Evolutionary conservation across 2,797 vertebrate genomes (phyloP).

Genomic region (Sciurus vulgaris): DNA sequence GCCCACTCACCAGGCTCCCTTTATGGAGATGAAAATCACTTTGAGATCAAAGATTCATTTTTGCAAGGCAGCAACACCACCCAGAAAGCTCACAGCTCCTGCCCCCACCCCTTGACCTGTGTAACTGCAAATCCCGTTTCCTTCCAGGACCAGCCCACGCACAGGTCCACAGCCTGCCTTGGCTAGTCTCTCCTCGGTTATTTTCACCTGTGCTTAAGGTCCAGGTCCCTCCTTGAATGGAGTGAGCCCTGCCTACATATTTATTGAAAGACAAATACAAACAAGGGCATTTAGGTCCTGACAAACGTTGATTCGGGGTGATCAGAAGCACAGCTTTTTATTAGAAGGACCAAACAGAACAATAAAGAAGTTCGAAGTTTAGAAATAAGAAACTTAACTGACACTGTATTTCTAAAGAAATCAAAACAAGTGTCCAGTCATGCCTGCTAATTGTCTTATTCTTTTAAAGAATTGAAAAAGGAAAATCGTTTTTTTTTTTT

Average conservation of each 20-base stretch:
- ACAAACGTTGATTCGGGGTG: neutral
- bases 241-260: neutral
- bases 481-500: neutral
- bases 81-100: neutral
- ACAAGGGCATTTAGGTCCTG: neutral
- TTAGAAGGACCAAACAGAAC: neutral
- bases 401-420: neutral
- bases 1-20: constrained; percentile 99
- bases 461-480: constrained; percentile 30
- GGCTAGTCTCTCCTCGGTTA: neutral
- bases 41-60: neutral
- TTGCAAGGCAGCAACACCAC: neutral
- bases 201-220: fast-evolving
- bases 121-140: neutral
- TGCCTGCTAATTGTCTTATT: neutral
- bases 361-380: neutral
- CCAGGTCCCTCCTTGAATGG: neutral
- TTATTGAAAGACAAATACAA: neutral
- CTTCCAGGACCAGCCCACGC: neutral
- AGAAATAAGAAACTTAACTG: neutral
- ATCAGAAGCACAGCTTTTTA: neutral
- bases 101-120: fast-evolving
- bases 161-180: neutral
- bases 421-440: neutral
- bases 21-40: constrained; percentile 68